Base-by-base conservation (phyloP, 2,888 invertebrate genomes). In the Octodonta nipae region DNA sequence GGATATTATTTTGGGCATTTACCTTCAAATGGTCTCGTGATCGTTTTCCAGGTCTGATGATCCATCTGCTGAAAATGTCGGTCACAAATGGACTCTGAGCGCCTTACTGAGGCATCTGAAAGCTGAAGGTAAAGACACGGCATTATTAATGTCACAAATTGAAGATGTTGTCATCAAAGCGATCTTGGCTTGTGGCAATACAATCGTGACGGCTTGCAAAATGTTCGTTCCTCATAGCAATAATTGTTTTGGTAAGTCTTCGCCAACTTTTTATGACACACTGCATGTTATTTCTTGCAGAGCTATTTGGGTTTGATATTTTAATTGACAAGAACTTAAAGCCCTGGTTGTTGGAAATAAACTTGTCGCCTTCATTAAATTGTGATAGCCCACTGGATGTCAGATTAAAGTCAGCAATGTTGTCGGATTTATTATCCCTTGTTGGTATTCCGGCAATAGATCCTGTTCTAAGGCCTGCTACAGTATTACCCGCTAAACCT, bases 21-120 rank as follows among this genome's bases (percentile, higher is more conserved):
- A n/a, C n/a, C n/a, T n/a, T n/a, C n/a, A n/a, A n/a, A n/a, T n/a
- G n/a, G 2, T 12, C n/a, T 30, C 7, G 8, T n/a, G 13, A 22
- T 10, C 28, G 33, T 24, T 40, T 44, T 50, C 17, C 42, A 85
- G 85, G 58, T 85, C 83, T 54, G 83, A 83, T 54, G 89, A 92
- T 66, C 85, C 88, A 0, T 82, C 84, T 57, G 83, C 86, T 0
- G 95, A 95, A 60, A 89, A 93, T 64, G 83, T 88, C 16, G 95
- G 95, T 1, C 93, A 93, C 64, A 95, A 95, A 56, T 93, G 95
- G 93, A 92, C 92, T 0, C 65, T 95, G 26, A 89, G 91, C 32
- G 93, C 92, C 0, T 64, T 93, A 17, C 66, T 95, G 32, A 71
- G 92, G n/a, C 86, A 89, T 58, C 65, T 92, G 10, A 78, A 87